phyloP scores from a whole-genome alignment of 2,888 invertebrate genomes.

The Morpho helenor region DNA sequence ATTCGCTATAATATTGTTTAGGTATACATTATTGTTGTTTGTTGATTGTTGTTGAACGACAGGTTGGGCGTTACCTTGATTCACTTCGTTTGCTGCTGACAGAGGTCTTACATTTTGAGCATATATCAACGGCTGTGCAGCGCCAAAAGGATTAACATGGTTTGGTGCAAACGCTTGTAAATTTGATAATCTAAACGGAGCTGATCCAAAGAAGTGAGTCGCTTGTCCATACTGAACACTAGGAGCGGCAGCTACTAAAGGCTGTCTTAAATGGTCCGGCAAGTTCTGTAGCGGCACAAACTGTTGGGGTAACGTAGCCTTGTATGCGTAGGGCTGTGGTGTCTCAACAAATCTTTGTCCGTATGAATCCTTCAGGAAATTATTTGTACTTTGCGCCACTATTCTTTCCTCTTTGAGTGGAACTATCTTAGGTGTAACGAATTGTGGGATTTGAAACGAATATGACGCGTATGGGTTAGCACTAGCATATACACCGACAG shows the following conservation, averaged over 20 bases:
- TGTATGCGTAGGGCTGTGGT: constrained; percentile 53
- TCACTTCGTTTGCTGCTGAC: constrained; percentile 34
- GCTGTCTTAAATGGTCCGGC: constrained; percentile 63
- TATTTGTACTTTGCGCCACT: constrained; percentile 45
- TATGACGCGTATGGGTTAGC: constrained; percentile 57
- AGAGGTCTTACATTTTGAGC: constrained; percentile 43
- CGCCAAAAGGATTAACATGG: constrained; percentile 38
- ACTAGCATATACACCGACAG: constrained; percentile 58
- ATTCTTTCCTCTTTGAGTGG: constrained; percentile 50
- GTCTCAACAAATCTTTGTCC: constrained; percentile 58
- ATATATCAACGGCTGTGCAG: constrained; percentile 45
- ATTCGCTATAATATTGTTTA: constrained; percentile 38
- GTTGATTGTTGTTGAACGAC: constrained; percentile 42
- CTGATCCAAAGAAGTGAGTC: constrained; percentile 46
- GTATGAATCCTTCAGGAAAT: constrained; percentile 63
- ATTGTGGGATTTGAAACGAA: constrained; percentile 53
- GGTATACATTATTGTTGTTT: constrained; percentile 46
- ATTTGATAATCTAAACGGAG: constrained; percentile 46
- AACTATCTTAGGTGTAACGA: constrained; percentile 42
- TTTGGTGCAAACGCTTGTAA: constrained; percentile 43
- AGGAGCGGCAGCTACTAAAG: constrained; percentile 50
- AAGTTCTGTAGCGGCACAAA: constrained; percentile 61
- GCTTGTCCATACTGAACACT: constrained; percentile 47
- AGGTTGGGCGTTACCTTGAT: constrained; percentile 30
- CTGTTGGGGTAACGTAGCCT: constrained; percentile 57